Conservation (phyloP, 2,888 invertebrate species). For the Theodoxus fluviatilis region DNA sequence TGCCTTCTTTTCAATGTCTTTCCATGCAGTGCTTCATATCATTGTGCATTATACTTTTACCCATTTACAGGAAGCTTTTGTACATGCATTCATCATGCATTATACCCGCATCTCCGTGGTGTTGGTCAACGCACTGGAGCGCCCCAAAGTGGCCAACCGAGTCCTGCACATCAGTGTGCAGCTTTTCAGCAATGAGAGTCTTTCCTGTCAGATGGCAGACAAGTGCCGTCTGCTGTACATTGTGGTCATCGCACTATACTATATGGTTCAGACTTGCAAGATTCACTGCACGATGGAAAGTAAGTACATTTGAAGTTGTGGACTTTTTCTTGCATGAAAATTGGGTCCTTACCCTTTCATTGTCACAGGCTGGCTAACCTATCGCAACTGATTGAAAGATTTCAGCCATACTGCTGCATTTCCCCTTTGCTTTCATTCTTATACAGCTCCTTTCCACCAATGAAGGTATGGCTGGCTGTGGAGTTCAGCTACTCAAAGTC, state of each 20-base stretch:
- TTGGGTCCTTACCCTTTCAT: no score
- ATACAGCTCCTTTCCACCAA: no score
- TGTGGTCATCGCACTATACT: slow-evolving; percentile 87
- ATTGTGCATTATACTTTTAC: slow-evolving; percentile 25
- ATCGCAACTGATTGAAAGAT: no score
- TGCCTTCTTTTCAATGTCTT: no score
- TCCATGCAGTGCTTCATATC: no score
- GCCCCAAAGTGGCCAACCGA: slow-evolving; percentile 80
- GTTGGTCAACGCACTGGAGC: slow-evolving; percentile 67
- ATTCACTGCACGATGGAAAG: slow-evolving; percentile 86
- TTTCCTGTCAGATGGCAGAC: slow-evolving; percentile 89
- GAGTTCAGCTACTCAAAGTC: no score
- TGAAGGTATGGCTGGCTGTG: no score
- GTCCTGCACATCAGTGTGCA: slow-evolving; percentile 97
- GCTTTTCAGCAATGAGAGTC: slow-evolving; percentile 90
- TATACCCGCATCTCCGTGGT: slow-evolving; percentile 93
- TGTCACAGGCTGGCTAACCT: no score
- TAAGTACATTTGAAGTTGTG: slow-evolving; percentile 63
- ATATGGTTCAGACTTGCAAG: slow-evolving; percentile 92
- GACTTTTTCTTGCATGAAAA: not conserved
- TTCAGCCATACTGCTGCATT: no score
- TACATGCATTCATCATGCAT: slow-evolving; percentile 92
- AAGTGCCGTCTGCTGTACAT: slow-evolving; percentile 88
- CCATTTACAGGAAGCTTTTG: slow-evolving; percentile 78
- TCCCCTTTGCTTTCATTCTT: no score